phyloP scores from a whole-genome alignment of 92 coral and sea anemone species.

The Epizoanthus fatuus region DNA sequence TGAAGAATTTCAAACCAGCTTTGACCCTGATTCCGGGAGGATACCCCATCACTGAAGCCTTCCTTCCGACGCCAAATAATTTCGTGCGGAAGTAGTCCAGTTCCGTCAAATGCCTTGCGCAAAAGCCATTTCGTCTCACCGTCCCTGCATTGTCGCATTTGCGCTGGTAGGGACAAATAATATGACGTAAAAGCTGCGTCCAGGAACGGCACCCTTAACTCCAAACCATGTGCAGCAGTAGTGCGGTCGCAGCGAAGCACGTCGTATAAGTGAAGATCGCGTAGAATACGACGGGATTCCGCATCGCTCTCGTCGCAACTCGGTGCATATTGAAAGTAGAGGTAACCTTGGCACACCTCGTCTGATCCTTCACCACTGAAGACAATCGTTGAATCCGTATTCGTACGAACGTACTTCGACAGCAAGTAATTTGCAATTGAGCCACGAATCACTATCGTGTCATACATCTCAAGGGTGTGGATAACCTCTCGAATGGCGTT shows the following conservation, averaged over 20 bases:
- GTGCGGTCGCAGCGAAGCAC: slow-evolving; percentile 98
- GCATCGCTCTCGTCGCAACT: slow-evolving; percentile 84
- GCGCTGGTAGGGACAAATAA: slow-evolving; percentile 88
- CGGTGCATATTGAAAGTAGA: slow-evolving; percentile 98
- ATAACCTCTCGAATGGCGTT: slow-evolving; percentile 94
- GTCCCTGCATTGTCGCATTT: slow-evolving; percentile 86
- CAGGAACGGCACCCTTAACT: slow-evolving; percentile 95
- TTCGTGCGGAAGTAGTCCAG: slow-evolving; percentile 89
- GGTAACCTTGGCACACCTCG: slow-evolving; percentile 97
- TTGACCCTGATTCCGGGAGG: slow-evolving; percentile 89
- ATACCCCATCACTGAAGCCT: slow-evolving; percentile 97
- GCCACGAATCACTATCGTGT: slow-evolving; percentile 90
- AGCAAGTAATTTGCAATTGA: slow-evolving; percentile 96
- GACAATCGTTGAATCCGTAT: slow-evolving; percentile 93
- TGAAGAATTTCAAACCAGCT: slow-evolving; percentile 97
- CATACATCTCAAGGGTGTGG: slow-evolving; percentile 91
- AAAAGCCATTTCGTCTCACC: slow-evolving; percentile 92
- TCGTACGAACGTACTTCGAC: slow-evolving; percentile 86
- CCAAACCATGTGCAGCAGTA: slow-evolving; percentile 95
- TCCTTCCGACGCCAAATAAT: slow-evolving; percentile 98
- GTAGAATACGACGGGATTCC: slow-evolving; percentile 88
- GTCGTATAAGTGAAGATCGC: slow-evolving; percentile 89
- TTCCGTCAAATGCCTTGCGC: slow-evolving; percentile 90
- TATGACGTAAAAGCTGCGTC: slow-evolving; percentile 96
- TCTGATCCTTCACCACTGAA: slow-evolving; percentile 99